These are phyloP conservation scores for Ischnura elegans DNA, from an alignment of 2,888 invertebrate species.

Conservation along the genomic window DNA sequence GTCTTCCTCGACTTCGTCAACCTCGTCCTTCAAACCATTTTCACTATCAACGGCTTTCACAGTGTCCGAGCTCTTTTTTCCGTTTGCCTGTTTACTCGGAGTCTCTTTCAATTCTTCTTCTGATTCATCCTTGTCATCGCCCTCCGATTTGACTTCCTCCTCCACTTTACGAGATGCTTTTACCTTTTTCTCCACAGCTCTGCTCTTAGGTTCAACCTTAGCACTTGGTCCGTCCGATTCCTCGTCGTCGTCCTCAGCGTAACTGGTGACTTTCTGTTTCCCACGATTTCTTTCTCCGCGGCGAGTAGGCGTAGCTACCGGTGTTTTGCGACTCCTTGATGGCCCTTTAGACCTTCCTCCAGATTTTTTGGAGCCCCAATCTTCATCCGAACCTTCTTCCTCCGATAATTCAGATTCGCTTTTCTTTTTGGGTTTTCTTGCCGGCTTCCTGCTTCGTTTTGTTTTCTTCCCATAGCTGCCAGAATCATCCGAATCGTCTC, in stretches of 20 bases:
- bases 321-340: not conserved
- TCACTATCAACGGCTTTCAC: conserved; percentile 24
- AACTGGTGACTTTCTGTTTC: not conserved
- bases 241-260: conserved; percentile 34
- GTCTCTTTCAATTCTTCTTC: not conserved
- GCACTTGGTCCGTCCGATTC: conserved; percentile 44
- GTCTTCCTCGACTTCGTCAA: not conserved
- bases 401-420: conserved; percentile 39
- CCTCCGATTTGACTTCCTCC: conserved; percentile 42
- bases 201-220: conserved; percentile 17
- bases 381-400: conserved; percentile 43
- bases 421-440: conserved; percentile 13
- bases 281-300: conserved; percentile 54
- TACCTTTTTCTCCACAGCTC: not conserved
- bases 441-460: conserved; percentile 24
- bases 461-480: conserved; percentile 42
- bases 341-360: conserved; percentile 28
- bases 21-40: conserved; percentile 46
- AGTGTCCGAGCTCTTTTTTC: conserved; percentile 28
- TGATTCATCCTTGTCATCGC: not conserved
- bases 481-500: conserved; percentile 52
- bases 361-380: conserved; percentile 53
- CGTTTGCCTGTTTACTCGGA: conserved; percentile 15
- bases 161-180: not conserved
- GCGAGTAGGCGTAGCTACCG: conserved; percentile 14